Conservation (phyloP, 2,888 invertebrate species). For the Drosophila barbarae region DNA sequence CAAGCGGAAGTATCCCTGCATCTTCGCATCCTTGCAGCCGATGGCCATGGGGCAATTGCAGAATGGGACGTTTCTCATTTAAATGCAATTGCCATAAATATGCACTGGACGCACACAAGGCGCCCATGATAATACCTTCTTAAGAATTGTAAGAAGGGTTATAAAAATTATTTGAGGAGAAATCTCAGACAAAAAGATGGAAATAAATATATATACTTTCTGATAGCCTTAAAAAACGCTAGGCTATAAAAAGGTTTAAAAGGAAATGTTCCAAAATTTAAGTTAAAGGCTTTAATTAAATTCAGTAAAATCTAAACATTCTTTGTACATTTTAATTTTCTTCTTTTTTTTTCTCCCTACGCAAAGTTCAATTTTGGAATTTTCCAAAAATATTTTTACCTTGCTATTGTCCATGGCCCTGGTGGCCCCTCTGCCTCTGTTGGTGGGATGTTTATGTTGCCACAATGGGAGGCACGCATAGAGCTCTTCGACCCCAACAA, state of each 20-base stretch:
- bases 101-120: conserved; percentile 38
- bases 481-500: conserved; percentile 44
- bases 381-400: conserved; percentile 29
- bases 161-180: background rate
- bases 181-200: too few species aligned
- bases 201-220: background rate
- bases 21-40: conserved; percentile 25
- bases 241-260: background rate
- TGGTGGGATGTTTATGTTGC: conserved; percentile 70
- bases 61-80: conserved; percentile 46
- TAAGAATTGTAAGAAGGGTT: conserved; percentile 17
- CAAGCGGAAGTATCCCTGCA: conserved; percentile 44
- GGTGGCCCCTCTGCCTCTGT: conserved; percentile 26
- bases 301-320: background rate
- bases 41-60: conserved; percentile 26
- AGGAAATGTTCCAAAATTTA: background rate
- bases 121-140: background rate
- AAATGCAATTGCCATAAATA: conserved; percentile 63
- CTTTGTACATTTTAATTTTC: background rate
- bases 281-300: background rate
- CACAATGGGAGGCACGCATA: conserved; percentile 67
- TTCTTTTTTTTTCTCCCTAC: background rate
- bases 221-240: background rate
- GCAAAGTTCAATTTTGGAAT: conserved; percentile 20
- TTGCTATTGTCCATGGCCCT: conserved; percentile 42